phyloP scores from a whole-genome alignment of 2,888 invertebrate genomes.

The Therioaphis trifolii region DNA sequence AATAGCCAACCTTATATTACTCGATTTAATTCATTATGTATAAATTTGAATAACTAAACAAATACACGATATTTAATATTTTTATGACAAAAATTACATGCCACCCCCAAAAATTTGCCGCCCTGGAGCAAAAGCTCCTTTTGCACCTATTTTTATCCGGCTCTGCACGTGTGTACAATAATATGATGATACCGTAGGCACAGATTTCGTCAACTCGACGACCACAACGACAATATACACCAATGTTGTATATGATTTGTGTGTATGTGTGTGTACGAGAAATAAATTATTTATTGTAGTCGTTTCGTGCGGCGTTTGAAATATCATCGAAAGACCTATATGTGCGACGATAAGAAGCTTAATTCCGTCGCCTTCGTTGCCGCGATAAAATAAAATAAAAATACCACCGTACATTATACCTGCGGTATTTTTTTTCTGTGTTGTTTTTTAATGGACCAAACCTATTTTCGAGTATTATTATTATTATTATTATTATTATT shows the following conservation, averaged over 20 bases:
- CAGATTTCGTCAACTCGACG: slow-evolving; percentile 30
- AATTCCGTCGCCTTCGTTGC: not conserved
- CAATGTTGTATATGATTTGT: not conserved
- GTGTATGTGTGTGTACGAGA: not conserved
- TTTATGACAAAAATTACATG: no score
- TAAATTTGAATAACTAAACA: no score
- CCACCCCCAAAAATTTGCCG: no score
- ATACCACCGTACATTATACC: not conserved
- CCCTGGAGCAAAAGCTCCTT: no score
- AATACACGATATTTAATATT: no score
- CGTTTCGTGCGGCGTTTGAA: not conserved
- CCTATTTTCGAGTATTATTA: slow-evolving; percentile 11
- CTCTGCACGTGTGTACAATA: not conserved
- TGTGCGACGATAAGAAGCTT: slow-evolving; percentile 40
- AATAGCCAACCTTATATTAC: no score
- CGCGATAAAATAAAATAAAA: no score
- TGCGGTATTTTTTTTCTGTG: not conserved
- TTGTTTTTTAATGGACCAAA: slow-evolving; percentile 28
- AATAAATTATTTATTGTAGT: slow-evolving; percentile 41
- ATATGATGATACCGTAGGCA: slow-evolving; percentile 32
- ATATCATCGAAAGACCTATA: slow-evolving; percentile 9
- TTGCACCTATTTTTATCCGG: no score
- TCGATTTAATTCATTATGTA: no score
- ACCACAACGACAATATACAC: not conserved
- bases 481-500: not conserved